These are phyloP conservation scores for Erannis defoliaria DNA, from an alignment of 2,888 invertebrate species.

Conservation along the genomic window DNA sequence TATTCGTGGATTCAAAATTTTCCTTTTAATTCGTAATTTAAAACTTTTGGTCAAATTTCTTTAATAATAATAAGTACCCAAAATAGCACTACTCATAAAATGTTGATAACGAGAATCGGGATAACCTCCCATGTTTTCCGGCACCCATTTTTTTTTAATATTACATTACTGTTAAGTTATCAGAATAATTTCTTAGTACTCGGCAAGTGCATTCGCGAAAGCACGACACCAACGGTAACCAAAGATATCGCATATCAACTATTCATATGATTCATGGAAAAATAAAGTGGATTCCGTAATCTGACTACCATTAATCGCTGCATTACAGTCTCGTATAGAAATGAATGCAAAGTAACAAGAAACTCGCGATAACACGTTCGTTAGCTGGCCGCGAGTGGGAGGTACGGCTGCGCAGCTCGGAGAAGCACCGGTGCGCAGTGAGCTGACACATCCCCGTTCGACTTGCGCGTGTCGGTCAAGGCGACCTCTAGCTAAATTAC, in stretches of 20 bases:
- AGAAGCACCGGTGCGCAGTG: conserved; percentile 81
- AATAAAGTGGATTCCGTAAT: conserved; percentile 71
- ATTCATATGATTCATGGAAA: conserved; percentile 65
- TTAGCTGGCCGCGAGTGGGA: conserved; percentile 75
- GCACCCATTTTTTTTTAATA: background rate
- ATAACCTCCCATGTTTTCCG: background rate
- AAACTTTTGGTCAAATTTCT: no score
- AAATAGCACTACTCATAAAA: background rate
- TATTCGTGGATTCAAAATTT: conserved; percentile 8
- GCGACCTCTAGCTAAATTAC: conserved; percentile 84
- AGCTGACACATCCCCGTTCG: conserved; percentile 83
- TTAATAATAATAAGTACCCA: no score
- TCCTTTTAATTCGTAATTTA: background rate
- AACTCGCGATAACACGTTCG: conserved; percentile 78
- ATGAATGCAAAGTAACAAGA: conserved; percentile 82
- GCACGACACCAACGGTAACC: conserved; percentile 14
- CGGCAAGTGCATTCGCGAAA: conserved; percentile 37
- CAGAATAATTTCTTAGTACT: background rate
- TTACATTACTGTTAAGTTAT: background rate
- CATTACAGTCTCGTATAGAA: conserved; percentile 68
- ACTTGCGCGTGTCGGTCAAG: conserved; percentile 84
- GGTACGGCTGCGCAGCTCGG: conserved; percentile 76
- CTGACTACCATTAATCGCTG: conserved; percentile 71
- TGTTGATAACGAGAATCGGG: background rate
- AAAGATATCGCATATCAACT: conserved; percentile 55